These are phyloP conservation scores for Pristionchus exspectatus DNA, from an alignment of 2,888 invertebrate genomes.

Conservation along the genomic window DNA sequence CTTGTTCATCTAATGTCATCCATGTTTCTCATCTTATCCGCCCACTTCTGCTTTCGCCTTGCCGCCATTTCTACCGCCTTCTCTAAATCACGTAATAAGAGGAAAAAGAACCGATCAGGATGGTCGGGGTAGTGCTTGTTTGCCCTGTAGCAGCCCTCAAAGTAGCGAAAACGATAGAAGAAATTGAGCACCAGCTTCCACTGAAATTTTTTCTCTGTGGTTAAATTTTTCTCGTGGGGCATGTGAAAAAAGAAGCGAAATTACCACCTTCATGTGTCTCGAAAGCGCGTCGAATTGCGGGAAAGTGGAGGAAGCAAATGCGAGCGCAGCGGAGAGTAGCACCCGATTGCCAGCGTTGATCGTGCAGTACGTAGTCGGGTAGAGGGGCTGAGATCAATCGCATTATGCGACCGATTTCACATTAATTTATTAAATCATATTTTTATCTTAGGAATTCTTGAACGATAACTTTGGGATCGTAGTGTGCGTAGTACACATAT, in stretches of 20 bases:
- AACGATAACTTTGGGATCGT: too few relatives aligned
- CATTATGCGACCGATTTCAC: too few relatives aligned
- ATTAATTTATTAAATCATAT: too few relatives aligned
- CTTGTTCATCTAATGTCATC: too few relatives aligned
- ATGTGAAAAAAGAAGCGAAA: too few relatives aligned
- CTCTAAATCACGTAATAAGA: neutral
- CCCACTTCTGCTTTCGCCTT: too few relatives aligned
- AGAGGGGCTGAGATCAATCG: neutral
- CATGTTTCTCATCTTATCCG: too few relatives aligned
- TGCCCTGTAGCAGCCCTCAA: neutral
- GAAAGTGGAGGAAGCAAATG: neutral
- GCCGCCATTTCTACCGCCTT: too few relatives aligned
- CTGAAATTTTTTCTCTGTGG: neutral
- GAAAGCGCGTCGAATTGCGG: neutral
- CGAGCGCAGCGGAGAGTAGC: neutral
- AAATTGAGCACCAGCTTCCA: neutral
- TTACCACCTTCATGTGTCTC: neutral
- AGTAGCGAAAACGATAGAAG: conserved; percentile 9
- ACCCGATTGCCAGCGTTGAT: neutral
- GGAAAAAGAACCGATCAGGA: neutral
- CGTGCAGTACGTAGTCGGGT: neutral
- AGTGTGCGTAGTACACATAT: too few relatives aligned
- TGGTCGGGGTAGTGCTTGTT: neutral
- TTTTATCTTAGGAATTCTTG: too few relatives aligned
- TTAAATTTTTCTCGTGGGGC: neutral